Conservation (phyloP, 2,888 invertebrate genomes). For the Drosophila setosimentum region DNA sequence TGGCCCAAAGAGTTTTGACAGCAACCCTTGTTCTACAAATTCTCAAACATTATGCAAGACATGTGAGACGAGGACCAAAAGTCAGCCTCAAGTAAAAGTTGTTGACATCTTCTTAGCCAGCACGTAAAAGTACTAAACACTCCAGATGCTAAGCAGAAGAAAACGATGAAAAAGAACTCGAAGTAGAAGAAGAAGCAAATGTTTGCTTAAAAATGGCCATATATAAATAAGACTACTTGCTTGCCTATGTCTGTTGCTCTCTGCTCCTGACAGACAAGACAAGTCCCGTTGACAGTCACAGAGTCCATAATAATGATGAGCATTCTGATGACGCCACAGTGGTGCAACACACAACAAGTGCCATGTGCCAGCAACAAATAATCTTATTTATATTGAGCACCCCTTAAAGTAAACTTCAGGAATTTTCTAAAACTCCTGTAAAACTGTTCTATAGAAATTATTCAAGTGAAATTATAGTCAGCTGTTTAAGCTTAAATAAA, state of each 20-base stretch:
- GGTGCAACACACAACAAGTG: neutral
- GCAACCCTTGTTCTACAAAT: slow-evolving; percentile 3
- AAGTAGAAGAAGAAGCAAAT: slow-evolving; percentile 26
- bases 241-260: slow-evolving; percentile 17
- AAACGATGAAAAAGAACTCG: slow-evolving; percentile 11
- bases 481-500: neutral
- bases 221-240: slow-evolving; percentile 18
- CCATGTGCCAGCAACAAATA: neutral
- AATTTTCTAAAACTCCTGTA: neutral
- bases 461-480: neutral
- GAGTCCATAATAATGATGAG: slow-evolving; percentile 62
- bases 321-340: slow-evolving; percentile 22
- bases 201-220: slow-evolving; percentile 49
- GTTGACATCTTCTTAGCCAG: slow-evolving; percentile 77
- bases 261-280: slow-evolving; percentile 66
- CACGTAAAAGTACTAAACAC: slow-evolving; percentile 74
- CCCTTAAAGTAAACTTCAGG: neutral
- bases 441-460: neutral
- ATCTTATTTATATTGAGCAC: neutral
- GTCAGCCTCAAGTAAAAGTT: slow-evolving; percentile 54
- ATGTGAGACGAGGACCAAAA: slow-evolving; percentile 16
- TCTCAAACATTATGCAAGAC: slow-evolving; percentile 42
- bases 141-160: slow-evolving; percentile 23
- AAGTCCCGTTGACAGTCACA: slow-evolving; percentile 74
- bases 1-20: slow-evolving; percentile 54